phyloP scores from a whole-genome alignment of 2,797 vertebrate species.

The Melanotaenia boesemani region DNA sequence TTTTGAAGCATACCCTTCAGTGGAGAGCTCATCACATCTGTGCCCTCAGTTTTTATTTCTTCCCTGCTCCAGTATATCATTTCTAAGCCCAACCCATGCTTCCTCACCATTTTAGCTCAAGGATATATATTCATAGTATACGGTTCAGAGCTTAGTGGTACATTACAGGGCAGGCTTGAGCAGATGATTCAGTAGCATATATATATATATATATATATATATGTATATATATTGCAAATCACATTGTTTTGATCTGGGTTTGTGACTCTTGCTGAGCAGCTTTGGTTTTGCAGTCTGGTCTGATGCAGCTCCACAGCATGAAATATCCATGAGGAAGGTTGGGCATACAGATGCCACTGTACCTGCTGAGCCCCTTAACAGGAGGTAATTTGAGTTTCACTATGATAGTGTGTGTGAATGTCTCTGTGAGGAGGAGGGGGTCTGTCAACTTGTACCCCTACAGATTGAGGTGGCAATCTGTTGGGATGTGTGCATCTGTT shows the following conservation, averaged over 20 bases:
- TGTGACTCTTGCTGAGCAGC: too few species aligned
- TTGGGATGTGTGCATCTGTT: constrained; percentile 20
- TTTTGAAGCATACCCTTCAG: neutral
- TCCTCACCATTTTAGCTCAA: constrained; percentile 27
- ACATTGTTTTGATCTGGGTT: too few species aligned
- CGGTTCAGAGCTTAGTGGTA: constrained; percentile 16
- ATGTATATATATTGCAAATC: too few species aligned
- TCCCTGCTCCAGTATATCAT: constrained; percentile 17
- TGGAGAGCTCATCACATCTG: constrained; percentile 22
- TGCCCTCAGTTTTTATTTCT: constrained; percentile 17
- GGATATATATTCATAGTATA: constrained; percentile 35
- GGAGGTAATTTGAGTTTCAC: constrained; percentile 27
- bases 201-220: neutral
- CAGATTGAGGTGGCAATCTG: constrained; percentile 32
- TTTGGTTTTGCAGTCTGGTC: too few species aligned
- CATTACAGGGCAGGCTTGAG: constrained; percentile 25
- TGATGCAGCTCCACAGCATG: constrained; percentile 59
- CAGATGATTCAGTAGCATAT: constrained; percentile 37
- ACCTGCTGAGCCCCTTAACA: constrained; percentile 67
- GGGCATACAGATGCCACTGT: constrained; percentile 74
- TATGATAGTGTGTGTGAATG: constrained; percentile 4
- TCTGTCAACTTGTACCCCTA: constrained; percentile 61
- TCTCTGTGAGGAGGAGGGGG: neutral
- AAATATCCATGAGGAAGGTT: constrained; percentile 79
- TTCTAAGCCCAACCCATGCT: constrained; percentile 30